phyloP scores from a whole-genome alignment of 2,797 vertebrate species.

The Oophaga sylvatica region DNA sequence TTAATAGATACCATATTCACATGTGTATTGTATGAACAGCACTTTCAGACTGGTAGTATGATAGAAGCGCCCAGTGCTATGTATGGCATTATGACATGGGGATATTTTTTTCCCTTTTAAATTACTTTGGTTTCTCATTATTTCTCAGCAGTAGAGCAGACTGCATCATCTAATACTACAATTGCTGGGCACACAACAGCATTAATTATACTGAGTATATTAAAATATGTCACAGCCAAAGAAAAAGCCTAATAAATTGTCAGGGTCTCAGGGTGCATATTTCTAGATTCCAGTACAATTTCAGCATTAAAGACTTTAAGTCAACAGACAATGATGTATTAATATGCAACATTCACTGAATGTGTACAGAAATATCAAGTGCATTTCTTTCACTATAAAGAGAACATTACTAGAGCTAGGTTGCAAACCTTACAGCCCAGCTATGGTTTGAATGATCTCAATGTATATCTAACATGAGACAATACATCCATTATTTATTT shows the following conservation, averaged over 20 bases:
- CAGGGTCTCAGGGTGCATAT: neutral
- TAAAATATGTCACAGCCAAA: neutral
- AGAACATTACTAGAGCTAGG: neutral
- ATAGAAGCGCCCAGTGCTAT: too few relatives aligned
- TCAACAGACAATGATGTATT: neutral
- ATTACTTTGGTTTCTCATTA: neutral
- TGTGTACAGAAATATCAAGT: neutral
- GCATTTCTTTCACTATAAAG: neutral
- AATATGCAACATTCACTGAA: neutral
- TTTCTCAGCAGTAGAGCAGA: neutral
- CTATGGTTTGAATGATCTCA: neutral
- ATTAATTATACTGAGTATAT: neutral
- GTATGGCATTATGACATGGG: neutral
- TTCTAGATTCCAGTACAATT: neutral
- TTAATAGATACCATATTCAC: too few relatives aligned
- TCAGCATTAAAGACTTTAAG: neutral
- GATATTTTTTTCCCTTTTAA: neutral
- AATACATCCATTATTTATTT: constrained; percentile 29
- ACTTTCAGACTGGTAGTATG: too few relatives aligned
- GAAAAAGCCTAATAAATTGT: neutral
- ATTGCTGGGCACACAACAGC: neutral
- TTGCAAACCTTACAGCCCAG: neutral
- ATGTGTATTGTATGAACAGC: too few relatives aligned
- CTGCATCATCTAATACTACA: neutral
- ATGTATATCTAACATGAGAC: neutral